These are phyloP conservation scores for Troides oblongomaculatus DNA, from an alignment of 2,888 invertebrate genomes.

Conservation along the genomic window DNA sequence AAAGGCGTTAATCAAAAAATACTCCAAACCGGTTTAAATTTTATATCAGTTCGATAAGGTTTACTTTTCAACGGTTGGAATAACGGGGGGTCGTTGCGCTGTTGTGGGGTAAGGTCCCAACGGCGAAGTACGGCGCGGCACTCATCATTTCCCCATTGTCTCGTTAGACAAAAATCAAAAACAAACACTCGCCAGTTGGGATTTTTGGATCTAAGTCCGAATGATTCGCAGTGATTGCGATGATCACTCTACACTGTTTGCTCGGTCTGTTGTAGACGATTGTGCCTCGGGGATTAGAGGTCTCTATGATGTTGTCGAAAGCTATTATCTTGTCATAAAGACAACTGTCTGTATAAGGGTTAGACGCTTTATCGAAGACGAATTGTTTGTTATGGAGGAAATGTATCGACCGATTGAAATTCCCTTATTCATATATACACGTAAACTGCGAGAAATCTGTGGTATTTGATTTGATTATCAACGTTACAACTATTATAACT, in stretches of 20 bases:
- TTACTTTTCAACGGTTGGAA: constrained; percentile 43
- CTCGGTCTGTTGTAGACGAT: constrained; percentile 58
- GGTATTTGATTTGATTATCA: too few relatives aligned
- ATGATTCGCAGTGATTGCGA: constrained; percentile 69
- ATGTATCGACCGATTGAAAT: constrained; percentile 10
- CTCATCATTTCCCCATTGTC: constrained; percentile 81
- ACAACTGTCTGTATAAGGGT: constrained; percentile 34
- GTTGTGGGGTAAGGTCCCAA: constrained; percentile 74
- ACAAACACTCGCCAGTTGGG: constrained; percentile 72
- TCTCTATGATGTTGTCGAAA: constrained; percentile 46
- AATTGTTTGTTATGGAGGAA: constrained; percentile 27
- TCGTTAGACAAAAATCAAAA: constrained; percentile 81
- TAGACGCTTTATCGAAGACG: constrained; percentile 6
- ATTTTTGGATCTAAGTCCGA: constrained; percentile 72
- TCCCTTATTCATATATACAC: too few relatives aligned
- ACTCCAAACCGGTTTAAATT: constrained; percentile 47
- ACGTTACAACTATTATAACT: too few relatives aligned
- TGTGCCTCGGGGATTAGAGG: constrained; percentile 56
- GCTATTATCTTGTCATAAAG: constrained; percentile 40
- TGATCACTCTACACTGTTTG: constrained; percentile 48
- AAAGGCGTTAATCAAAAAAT: constrained; percentile 49
- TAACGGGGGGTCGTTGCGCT: constrained; percentile 53
- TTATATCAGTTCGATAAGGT: constrained; percentile 50
- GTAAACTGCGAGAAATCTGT: too few relatives aligned
- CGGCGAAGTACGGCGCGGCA: constrained; percentile 71